phyloP scores from a whole-genome alignment of 1,140 invertebrate species.

The Saxidomus purpurata region DNA sequence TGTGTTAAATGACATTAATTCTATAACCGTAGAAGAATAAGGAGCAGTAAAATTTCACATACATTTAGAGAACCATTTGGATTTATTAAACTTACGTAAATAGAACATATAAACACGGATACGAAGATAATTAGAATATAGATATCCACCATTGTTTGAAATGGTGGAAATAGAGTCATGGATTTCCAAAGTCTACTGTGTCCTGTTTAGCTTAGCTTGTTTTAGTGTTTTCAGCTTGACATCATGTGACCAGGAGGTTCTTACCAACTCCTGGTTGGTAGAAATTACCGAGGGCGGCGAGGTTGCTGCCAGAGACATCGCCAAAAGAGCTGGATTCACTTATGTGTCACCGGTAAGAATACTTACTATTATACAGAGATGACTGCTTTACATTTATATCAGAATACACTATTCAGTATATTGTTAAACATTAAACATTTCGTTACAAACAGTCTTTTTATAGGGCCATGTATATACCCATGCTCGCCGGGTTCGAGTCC shows the following conservation, averaged over 20 bases:
- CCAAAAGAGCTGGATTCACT: constrained; percentile 62
- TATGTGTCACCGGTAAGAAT: constrained; percentile 64
- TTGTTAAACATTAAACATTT: no score
- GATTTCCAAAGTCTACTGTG: constrained; percentile 14
- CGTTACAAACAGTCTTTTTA: no score
- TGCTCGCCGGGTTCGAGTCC: no score
- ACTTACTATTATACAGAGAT: no score
- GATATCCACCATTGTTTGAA: constrained; percentile 31
- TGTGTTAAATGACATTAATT: constrained; percentile 36
- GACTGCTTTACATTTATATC: no score
- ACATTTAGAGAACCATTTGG: background rate
- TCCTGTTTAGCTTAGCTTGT: constrained; percentile 41
- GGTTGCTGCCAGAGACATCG: constrained; percentile 45
- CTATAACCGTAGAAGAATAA: background rate
- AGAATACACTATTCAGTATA: no score
- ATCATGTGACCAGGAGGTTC: constrained; percentile 50
- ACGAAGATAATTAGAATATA: background rate
- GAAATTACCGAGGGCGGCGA: constrained; percentile 46
- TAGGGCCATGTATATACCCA: no score
- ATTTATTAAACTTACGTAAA: no score
- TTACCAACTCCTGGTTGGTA: constrained; percentile 62
- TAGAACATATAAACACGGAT: background rate
- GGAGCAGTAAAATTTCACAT: background rate
- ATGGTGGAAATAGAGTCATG: constrained; percentile 60
- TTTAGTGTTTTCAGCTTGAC: constrained; percentile 23